Evolutionary conservation across 2,888 invertebrate genomes (phyloP), one percentile per base, ranked within the genome.

Genomic region (Phorcus lineatus): DNA sequence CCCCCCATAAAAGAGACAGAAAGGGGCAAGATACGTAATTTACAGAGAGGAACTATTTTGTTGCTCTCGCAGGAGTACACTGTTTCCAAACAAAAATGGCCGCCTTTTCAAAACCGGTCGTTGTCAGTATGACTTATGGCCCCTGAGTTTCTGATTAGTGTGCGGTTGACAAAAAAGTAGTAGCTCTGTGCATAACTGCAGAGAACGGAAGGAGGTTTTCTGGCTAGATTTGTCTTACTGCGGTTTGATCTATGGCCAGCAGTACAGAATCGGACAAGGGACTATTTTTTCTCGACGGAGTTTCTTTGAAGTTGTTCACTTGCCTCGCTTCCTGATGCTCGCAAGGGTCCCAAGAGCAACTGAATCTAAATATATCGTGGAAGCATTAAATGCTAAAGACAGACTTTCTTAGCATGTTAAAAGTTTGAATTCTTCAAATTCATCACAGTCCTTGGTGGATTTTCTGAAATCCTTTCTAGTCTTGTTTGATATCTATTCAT

Each of bases 181-280:
- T 28, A 24, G 28, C 62, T 28, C 24, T 28, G 62, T 17, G 62
- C 62, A 24, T 62, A 62, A 62, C 62, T 62, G 62, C 22, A 62
- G 62, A 62, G 62, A 62, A 24, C 16, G 62, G 24, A 62, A 62
- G 62, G 62, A 17, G 62, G 28, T 28, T 62, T 62, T 62, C 62
- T 62, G 24, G 62, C 24, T 62, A 62, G 28, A 62, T 62, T 62
- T 62, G 62, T 62, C 62, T 62, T 62, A 62, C 62, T 28, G 62
- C 28, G 24, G 28, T 62, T 24, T 62, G 62, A 62, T 62, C 62
- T 62, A 62, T 62, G 62, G 28, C 62, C 62, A 24, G 62, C 17
- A 28, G 62, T 28, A 62, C 62, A 62, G 28, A 28, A 62, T 28
- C 62, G 28, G 62, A 62, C 62, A 62, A 28, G 62, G 62, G 62